Base-by-base conservation (phyloP, 2,888 invertebrate genomes). In the Cerceris ruficornis region DNA sequence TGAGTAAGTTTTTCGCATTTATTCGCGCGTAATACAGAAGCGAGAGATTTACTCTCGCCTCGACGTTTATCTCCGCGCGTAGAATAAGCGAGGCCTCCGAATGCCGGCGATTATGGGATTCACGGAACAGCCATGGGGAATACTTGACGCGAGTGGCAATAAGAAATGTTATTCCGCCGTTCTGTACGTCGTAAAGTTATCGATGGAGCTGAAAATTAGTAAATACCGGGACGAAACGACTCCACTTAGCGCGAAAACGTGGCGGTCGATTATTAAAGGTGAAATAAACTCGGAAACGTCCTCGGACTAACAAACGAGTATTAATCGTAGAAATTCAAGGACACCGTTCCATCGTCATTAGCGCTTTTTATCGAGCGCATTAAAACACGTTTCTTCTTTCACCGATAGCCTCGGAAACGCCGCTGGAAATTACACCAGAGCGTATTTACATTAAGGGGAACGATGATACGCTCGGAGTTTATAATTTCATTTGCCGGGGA, bases 61-160 rank as follows among this genome's bases (percentile, higher is more conserved):
- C 28, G 6, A 46, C 11, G 46, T 46, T 46, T 46, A 11, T 46
- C 46, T 46, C 46, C 5, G 9, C 2, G 46, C 28, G 28, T 28
- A 28, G 28, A 28, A 28, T 28, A 28, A 28, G 28, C 28, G 28
- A 28, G 28, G 28, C 28, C 28, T 28, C 28, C 28, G 28, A 28
- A 28, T 28, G 28, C 2, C 28, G 28, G 28, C 28, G 28, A 28
- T 28, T 28, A 28, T 28, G 28, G 28, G 28, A 28, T 28, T 28
- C 28, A 28, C 28, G 28, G 28, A 28, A 28, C 4, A 28, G 28
- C 28, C 28, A 28, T 28, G 68, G 46, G 54, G 52, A 60, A 43
- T 61, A 52, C 67, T 72, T 54, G 71, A 41, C 6, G 60, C 55
- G 55, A 43, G 42, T 17, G 60, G 68, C n/a, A 50, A 50, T 50